A percentile compares a stretch with the other conserved stretches of the same genome.
Evolutionary conservation across 2,797 vertebrate species (phyloP).

Genomic region (Acropternis orthonyx): DNA sequence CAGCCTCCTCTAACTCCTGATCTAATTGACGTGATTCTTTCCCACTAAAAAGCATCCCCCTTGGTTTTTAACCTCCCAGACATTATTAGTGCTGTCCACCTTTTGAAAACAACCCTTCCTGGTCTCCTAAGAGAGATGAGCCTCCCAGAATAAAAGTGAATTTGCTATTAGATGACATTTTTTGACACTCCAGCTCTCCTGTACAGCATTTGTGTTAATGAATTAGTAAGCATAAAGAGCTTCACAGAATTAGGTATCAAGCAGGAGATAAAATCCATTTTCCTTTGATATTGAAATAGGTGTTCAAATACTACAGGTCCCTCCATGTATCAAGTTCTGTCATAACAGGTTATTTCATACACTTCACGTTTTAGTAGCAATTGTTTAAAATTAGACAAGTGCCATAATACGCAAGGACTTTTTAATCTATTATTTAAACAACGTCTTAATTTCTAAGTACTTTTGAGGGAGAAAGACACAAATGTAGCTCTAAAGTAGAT

Average conservation of each 20-base stretch:
- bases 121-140: background rate
- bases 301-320: conserved; percentile 8
- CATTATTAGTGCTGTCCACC: background rate
- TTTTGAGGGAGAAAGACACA: background rate
- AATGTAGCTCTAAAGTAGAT: background rate
- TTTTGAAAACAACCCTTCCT: background rate
- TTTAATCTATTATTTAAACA: conserved; percentile 24
- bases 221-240: conserved; percentile 28
- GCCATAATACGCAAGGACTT: background rate
- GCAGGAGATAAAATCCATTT: background rate
- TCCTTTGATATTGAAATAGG: conserved; percentile 47
- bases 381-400: conserved; percentile 3
- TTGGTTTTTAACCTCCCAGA: conserved; percentile 22
- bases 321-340: background rate
- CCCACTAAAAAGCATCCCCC: background rate
- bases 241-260: background rate
- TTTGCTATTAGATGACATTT: conserved; percentile 19
- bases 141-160: conserved; percentile 8
- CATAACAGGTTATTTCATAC: background rate
- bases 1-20: background rate
- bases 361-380: background rate
- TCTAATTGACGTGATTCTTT: background rate
- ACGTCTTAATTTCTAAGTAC: background rate
- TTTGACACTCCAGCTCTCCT: conserved; percentile 14
- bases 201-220: background rate